phyloP scores from a whole-genome alignment of 2,888 invertebrate species.

The Oeneis ivallda region DNA sequence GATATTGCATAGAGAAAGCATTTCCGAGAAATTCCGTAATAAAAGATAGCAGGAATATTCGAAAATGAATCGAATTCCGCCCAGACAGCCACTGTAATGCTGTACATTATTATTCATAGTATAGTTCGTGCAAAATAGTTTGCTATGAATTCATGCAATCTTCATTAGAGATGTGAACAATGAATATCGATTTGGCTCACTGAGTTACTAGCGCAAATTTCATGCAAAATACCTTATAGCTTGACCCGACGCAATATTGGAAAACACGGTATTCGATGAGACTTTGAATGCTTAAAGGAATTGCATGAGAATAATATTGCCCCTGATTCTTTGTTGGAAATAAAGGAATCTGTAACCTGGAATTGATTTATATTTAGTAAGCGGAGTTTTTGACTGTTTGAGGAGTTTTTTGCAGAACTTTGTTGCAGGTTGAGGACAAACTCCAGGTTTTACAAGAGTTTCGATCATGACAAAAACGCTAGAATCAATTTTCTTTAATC shows the following conservation, averaged over 20 bases:
- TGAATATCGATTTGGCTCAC: background rate
- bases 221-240: background rate
- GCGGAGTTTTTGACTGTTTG: no score
- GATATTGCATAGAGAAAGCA: conserved; percentile 4
- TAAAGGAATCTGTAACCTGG: background rate
- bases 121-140: conserved; percentile 2
- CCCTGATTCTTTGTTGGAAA: background rate
- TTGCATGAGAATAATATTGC: conserved; percentile 4
- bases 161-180: background rate
- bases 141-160: background rate
- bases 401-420: no score
- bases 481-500: no score
- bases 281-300: conserved; percentile 1
- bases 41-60: conserved; percentile 12
- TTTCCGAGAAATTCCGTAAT: conserved; percentile 14
- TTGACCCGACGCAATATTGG: background rate
- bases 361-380: no score
- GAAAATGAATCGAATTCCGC: conserved; percentile 9
- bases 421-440: no score
- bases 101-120: conserved; percentile 1
- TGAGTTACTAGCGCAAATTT: background rate
- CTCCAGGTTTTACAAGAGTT: no score
- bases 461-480: no score
- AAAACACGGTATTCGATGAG: background rate
- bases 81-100: background rate